Evolutionary conservation across 2,888 invertebrate genomes (phyloP).

Genomic region (Lathronympha strigana): DNA sequence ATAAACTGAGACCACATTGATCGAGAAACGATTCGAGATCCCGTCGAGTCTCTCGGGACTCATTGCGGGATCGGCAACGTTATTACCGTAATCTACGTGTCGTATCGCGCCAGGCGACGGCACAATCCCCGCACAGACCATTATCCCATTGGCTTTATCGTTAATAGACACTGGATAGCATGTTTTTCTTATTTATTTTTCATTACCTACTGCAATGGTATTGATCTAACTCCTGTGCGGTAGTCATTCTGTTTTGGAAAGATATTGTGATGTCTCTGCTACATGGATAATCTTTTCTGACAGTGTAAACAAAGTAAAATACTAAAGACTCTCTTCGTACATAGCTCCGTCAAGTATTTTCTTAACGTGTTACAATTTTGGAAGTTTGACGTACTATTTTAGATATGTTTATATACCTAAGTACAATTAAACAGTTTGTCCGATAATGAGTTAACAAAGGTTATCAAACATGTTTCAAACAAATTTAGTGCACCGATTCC

Average conservation of each 20-base stretch:
- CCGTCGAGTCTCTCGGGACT: slow-evolving; percentile 96
- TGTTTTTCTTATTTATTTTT: not conserved
- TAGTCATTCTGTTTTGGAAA: not conserved
- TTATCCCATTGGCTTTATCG: not conserved
- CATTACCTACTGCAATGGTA: not conserved
- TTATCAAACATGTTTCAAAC: too few species aligned
- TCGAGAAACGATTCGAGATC: slow-evolving; percentile 97
- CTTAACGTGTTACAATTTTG: too few species aligned
- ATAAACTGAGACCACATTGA: slow-evolving; percentile 98
- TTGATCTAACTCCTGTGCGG: not conserved
- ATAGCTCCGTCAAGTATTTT: too few species aligned
- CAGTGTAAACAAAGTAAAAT: too few species aligned
- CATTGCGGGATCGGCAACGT: slow-evolving; percentile 97
- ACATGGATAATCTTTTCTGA: too few species aligned
- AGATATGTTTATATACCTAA: too few species aligned
- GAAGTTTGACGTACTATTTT: too few species aligned
- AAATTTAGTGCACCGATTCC: too few species aligned
- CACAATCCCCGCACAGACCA: slow-evolving; percentile 94
- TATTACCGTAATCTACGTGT: slow-evolving; percentile 97
- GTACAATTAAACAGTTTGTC: too few species aligned
- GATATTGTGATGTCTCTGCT: not conserved
- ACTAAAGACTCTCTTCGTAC: too few species aligned
- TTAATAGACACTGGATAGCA: not conserved
- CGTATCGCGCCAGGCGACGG: slow-evolving; percentile 95
- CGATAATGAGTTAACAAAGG: too few species aligned